Conservation (phyloP, 1,140 invertebrate genomes). For the Drosophila grimshawi region DNA sequence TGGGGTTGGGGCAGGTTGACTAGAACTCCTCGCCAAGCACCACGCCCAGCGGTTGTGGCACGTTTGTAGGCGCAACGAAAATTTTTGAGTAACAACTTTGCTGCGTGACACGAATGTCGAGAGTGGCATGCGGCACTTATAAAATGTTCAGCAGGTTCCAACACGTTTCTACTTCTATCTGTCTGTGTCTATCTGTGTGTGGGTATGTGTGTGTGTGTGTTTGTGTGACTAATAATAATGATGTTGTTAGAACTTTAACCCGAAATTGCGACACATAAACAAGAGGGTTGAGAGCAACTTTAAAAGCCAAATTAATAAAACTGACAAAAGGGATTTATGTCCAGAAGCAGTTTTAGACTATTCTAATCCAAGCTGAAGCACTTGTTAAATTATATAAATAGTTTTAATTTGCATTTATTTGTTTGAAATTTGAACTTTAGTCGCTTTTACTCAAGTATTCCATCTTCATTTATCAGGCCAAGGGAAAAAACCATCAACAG, state of each 20-base stretch:
- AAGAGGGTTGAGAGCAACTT: conserved; percentile 5
- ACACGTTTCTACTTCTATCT: conserved; percentile 37
- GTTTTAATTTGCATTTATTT: conserved; percentile 16
- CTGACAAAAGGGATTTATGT: neutral
- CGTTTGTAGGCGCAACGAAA: conserved; percentile 60
- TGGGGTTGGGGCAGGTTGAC: conserved; percentile 3
- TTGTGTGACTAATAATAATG: conserved; percentile 17
- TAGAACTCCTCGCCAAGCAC: too few species aligned
- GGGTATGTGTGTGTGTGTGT: neutral
- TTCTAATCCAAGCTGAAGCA: neutral
- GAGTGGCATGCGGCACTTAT: conserved; percentile 41
- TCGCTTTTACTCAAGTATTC: neutral
- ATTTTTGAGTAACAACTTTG: conserved; percentile 82
- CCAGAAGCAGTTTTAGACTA: neutral
- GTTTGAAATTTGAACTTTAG: neutral
- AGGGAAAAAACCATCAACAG: conserved; percentile 13
- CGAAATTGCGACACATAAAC: conserved; percentile 18
- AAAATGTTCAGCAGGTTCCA: conserved; percentile 55
- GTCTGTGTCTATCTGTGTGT: conserved; percentile 10
- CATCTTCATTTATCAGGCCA: conserved; percentile 27
- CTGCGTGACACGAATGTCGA: conserved; percentile 77
- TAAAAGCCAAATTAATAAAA: conserved; percentile 9
- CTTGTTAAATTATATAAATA: neutral
- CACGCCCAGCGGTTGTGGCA: conserved; percentile 50
- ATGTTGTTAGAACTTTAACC: conserved; percentile 4